Percentiles rank a stretch among this genome's conserved stretches.
These are phyloP conservation scores for Protaetia brevitarsis DNA, from an alignment of 1,140 invertebrate genomes.

Conservation along the genomic window DNA sequence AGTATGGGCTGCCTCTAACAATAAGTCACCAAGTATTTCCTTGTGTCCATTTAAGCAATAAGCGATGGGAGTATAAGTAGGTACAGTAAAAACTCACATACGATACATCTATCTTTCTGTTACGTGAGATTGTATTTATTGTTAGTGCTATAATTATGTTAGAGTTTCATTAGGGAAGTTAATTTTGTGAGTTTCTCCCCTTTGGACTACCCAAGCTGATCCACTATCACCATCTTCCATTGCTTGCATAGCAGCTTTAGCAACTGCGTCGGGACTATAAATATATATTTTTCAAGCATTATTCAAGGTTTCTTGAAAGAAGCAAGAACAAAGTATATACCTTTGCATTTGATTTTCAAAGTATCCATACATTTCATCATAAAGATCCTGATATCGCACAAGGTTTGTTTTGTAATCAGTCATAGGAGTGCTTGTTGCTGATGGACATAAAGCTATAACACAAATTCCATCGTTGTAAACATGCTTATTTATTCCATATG, in stretches of 20 bases:
- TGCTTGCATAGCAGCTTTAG: background rate
- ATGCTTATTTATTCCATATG: background rate
- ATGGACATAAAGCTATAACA: background rate
- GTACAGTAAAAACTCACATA: no score
- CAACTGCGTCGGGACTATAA: background rate
- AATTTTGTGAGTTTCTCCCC: background rate
- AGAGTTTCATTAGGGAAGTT: background rate
- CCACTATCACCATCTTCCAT: background rate
- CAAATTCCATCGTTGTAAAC: background rate
- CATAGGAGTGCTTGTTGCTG: background rate
- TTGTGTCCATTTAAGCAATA: no score
- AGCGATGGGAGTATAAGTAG: no score
- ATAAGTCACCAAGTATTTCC: no score
- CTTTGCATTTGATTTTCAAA: background rate
- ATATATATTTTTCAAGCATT: background rate
- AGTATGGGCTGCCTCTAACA: no score
- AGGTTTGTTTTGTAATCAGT: background rate
- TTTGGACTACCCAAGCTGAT: background rate
- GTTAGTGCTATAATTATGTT: no score
- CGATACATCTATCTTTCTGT: no score
- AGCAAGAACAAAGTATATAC: background rate
- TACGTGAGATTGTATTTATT: no score
- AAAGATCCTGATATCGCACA: background rate
- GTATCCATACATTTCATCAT: background rate
- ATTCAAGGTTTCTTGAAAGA: background rate